A percentile compares a stretch with the other conserved stretches of the same genome.
phyloP scores from a whole-genome alignment of 1,140 invertebrate genomes.

The Cherax destructor region DNA sequence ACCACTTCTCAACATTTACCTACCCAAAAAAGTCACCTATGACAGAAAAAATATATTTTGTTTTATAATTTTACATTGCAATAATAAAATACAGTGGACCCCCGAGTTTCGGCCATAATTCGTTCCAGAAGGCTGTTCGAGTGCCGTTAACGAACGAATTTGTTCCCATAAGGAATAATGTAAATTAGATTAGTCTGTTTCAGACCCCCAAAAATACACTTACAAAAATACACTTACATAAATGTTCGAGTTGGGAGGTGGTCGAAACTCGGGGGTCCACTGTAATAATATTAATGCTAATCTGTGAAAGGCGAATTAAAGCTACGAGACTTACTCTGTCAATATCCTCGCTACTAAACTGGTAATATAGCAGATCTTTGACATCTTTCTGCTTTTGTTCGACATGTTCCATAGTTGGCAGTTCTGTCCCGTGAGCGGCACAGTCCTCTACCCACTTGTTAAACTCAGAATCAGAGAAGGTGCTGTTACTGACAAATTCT shows the following conservation, averaged over 20 bases:
- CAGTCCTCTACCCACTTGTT: conserved; percentile 94
- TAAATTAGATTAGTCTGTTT: no score
- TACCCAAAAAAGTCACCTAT: no score
- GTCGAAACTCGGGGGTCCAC: no score
- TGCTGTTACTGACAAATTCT: conserved; percentile 98
- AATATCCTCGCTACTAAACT: conserved; percentile 90
- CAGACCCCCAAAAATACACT: no score
- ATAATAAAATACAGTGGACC: no score
- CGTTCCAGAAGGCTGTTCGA: no score
- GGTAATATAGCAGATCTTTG: conserved; percentile 87
- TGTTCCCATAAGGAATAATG: no score
- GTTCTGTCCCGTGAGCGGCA: conserved; percentile 82
- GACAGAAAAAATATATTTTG: background rate
- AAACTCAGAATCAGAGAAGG: conserved; percentile 95
- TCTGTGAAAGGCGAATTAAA: background rate
- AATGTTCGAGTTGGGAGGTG: no score
- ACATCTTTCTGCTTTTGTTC: conserved; percentile 92
- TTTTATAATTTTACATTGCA: background rate
- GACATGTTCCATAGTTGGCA: conserved; percentile 90
- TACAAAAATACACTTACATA: no score
- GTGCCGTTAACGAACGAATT: no score
- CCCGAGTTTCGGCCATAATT: no score
- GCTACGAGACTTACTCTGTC: conserved; percentile 78
- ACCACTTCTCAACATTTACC: no score
- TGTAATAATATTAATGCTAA: background rate